phyloP scores from a whole-genome alignment of 2,797 vertebrate genomes.

The Aeoliscus strigatus region DNA sequence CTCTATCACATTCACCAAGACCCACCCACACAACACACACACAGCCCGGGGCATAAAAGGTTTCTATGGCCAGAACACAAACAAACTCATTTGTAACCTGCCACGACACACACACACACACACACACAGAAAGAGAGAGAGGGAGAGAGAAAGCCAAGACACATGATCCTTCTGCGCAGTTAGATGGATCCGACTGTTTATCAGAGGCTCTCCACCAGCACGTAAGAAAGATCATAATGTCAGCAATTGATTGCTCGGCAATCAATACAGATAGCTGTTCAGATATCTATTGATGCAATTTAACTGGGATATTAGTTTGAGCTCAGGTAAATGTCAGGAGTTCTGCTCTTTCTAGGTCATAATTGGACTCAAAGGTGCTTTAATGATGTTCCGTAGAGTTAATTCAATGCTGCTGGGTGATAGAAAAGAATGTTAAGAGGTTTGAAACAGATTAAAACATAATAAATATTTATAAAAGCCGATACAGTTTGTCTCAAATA shows the following conservation, averaged over 20 bases:
- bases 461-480: no score
- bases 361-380: constrained; percentile 32
- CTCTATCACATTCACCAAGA: constrained; percentile 64
- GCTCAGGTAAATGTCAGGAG: constrained; percentile 64
- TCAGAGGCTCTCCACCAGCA: constrained; percentile 52
- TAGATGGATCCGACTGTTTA: constrained; percentile 62
- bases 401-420: no score
- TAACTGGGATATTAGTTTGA: constrained; percentile 51
- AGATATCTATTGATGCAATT: constrained; percentile 58
- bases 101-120: constrained; percentile 48
- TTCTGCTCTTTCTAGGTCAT: constrained; percentile 35
- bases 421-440: no score
- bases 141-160: constrained; percentile 19
- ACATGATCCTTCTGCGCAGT: constrained; percentile 56
- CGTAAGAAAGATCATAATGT: constrained; percentile 64
- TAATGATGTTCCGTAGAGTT: constrained; percentile 27
- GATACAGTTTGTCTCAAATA: constrained; percentile 53
- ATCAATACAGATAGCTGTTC: constrained; percentile 60
- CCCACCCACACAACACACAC: constrained; percentile 72
- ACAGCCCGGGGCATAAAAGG: constrained; percentile 67
- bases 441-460: no score
- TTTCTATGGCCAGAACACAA: constrained; percentile 70
- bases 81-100: constrained; percentile 76
- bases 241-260: constrained; percentile 44
- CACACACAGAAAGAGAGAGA: constrained; percentile 11